Evolutionary conservation across 2,113 vertebrate genomes (phyloP).

Genomic region (Madoqua kirkii): DNA sequence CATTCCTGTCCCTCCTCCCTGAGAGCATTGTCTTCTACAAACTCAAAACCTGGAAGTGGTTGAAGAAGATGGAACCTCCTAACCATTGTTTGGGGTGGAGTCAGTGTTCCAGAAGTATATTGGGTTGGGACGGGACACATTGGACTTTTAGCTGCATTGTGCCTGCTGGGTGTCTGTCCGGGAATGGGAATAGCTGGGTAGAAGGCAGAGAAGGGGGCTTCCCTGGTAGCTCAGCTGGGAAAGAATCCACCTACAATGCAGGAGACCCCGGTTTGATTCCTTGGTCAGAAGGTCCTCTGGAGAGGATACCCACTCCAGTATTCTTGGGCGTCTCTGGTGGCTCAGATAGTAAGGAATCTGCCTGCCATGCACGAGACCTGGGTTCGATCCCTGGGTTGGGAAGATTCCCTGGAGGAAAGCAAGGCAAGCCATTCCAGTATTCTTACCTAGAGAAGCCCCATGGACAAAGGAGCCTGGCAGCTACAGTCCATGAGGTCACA

Average conservation of each 20-base stretch:
- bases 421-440: background rate
- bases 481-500: background rate
- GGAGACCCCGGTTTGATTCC: background rate
- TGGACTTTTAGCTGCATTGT: background rate
- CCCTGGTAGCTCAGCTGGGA: background rate
- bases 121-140: background rate
- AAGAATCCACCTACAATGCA: background rate
- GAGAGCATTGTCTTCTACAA: constrained; percentile 49
- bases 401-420: background rate
- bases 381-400: background rate
- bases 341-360: background rate
- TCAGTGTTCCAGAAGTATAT: constrained; percentile 46
- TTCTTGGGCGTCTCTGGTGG: background rate
- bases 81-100: constrained; percentile 54
- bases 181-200: background rate
- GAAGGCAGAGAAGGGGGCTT: background rate
- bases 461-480: background rate
- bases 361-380: background rate
- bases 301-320: background rate
- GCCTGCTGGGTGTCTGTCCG: background rate
- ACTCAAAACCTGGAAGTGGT: constrained; percentile 70
- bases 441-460: background rate
- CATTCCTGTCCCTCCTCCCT: background rate
- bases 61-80: constrained; percentile 54
- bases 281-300: background rate